Conservation (phyloP, 2,888 invertebrate species). For the Macrosiphum euphorbiae region DNA sequence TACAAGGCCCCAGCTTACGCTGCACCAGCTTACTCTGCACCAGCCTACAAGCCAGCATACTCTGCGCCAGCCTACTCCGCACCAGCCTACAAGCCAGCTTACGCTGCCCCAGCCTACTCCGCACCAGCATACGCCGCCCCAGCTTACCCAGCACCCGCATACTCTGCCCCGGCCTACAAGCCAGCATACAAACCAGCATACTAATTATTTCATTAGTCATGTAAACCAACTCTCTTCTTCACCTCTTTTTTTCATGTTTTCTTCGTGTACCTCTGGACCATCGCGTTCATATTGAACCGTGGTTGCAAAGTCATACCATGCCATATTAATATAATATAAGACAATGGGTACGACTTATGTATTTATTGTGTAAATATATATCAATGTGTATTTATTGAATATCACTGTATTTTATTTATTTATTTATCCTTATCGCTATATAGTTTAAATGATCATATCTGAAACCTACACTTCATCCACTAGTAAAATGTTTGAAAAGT, state of each 20-base stretch:
- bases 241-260: constrained; percentile 4
- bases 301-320: constrained; percentile 44
- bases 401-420: not conserved
- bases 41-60: constrained; percentile 56
- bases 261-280: constrained; percentile 46
- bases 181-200: constrained; percentile 61
- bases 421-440: not conserved
- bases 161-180: constrained; percentile 55
- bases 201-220: constrained; percentile 27
- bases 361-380: constrained; percentile 59
- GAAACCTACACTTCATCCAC: not conserved
- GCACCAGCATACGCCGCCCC: constrained; percentile 66
- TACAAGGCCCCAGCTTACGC: constrained; percentile 39
- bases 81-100: constrained; percentile 61
- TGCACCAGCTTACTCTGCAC: constrained; percentile 33
- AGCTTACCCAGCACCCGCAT: constrained; percentile 69
- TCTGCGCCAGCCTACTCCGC: constrained; percentile 36
- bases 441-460: too few species aligned
- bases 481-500: not conserved
- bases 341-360: constrained; percentile 54
- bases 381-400: constrained; percentile 50
- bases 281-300: constrained; percentile 52
- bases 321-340: constrained; percentile 34
- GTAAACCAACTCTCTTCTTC: constrained; percentile 30
- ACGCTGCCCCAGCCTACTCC: constrained; percentile 68